Evolutionary conservation across 1,140 invertebrate genomes (phyloP).

Genomic region (Trachelipus rathkii): DNA sequence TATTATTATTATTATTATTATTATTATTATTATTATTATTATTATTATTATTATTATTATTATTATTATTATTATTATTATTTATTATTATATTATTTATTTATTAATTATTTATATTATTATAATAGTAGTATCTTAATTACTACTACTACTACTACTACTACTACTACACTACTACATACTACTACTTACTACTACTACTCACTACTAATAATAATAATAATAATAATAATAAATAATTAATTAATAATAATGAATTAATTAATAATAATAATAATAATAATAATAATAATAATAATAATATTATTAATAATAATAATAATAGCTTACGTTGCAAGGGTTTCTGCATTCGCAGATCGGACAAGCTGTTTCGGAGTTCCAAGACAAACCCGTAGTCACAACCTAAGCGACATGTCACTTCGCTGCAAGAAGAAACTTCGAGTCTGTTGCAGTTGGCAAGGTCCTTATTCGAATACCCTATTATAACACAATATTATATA

Average conservation of each 20-base stretch:
- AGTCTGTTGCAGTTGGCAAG: conserved; percentile 37
- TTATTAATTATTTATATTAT: not conserved
- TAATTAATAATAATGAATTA: conserved; percentile 5
- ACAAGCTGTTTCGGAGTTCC: conserved; percentile 63
- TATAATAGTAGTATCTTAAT: too few species aligned
- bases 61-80: too few species aligned
- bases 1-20: not conserved
- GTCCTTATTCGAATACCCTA: conserved; percentile 38
- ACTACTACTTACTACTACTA: too few species aligned
- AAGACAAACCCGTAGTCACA: conserved; percentile 77
- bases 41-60: too few species aligned
- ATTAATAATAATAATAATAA: not conserved
- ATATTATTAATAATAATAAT: not conserved
- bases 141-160: too few species aligned
- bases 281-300: not conserved
- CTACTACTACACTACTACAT: too few species aligned
- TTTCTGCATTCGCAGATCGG: conserved; percentile 73
- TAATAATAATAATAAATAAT: conserved; percentile 15
- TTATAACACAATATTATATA: not conserved
- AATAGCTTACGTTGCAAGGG: conserved; percentile 62
- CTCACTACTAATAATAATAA: not conserved
- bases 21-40: too few species aligned
- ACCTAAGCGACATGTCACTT: conserved; percentile 78
- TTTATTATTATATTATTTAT: too few species aligned
- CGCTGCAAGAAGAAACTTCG: conserved; percentile 62